These are phyloP conservation scores for Sphinx pinastri DNA, from an alignment of 2,888 invertebrate genomes.

Conservation along the genomic window DNA sequence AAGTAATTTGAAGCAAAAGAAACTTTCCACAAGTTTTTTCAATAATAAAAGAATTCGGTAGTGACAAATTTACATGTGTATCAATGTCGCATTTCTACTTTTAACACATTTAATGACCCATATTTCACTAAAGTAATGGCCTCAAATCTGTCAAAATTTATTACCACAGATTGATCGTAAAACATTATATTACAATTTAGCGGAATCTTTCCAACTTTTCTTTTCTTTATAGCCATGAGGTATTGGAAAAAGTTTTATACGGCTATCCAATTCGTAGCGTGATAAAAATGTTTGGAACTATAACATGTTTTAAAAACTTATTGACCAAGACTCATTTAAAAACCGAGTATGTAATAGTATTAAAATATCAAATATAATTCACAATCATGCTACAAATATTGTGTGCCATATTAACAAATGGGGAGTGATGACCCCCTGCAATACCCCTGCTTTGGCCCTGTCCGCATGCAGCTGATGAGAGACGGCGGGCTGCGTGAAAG, in stretches of 20 bases:
- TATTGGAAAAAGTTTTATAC: constrained; percentile 14
- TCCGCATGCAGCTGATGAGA: constrained; percentile 26
- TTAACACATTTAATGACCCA: constrained; percentile 18
- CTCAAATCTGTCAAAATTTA: constrained; percentile 21
- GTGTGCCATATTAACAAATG: neutral
- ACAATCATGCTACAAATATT: neutral
- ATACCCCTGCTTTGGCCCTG: neutral
- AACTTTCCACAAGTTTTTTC: too few relatives aligned
- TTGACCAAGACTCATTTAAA: too few relatives aligned
- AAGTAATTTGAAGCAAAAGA: too few relatives aligned
- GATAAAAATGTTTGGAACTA: neutral
- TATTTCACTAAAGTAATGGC: constrained; percentile 14
- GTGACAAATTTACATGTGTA: neutral
- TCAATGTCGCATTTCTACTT: neutral
- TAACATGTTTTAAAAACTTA: neutral
- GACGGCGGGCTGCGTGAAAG: constrained; percentile 25
- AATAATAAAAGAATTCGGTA: too few relatives aligned
- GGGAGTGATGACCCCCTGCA: neutral
- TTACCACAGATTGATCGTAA: constrained; percentile 23
- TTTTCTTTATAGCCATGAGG: constrained; percentile 14
- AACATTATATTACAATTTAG: constrained; percentile 23
- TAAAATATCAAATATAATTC: neutral
- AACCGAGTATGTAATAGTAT: too few relatives aligned
- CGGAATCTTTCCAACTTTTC: constrained; percentile 15
- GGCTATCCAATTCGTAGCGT: neutral